phyloP scores from a whole-genome alignment of 2,113 vertebrate species.

The Atherinomorus stipes region DNA sequence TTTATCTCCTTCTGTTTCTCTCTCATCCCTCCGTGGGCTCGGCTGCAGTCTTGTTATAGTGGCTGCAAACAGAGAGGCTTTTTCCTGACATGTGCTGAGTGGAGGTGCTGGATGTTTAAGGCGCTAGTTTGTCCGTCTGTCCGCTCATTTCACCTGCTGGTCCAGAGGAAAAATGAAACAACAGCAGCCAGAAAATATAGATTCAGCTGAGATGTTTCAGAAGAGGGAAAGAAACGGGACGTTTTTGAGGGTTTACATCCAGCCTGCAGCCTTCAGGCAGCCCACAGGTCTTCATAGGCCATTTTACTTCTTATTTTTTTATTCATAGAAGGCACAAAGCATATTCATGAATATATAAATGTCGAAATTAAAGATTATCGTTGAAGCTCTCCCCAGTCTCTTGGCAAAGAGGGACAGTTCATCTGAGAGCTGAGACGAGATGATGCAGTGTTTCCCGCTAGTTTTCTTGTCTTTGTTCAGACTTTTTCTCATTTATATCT shows the following conservation, averaged over 20 bases:
- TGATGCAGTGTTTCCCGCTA: too few species aligned
- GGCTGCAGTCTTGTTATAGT: slow-evolving; percentile 66
- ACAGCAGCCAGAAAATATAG: slow-evolving; percentile 25
- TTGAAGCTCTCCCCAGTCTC: too few species aligned
- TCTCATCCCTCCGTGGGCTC: slow-evolving; percentile 36
- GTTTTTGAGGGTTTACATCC: neutral
- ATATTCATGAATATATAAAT: too few species aligned
- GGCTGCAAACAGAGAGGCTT: slow-evolving; percentile 57
- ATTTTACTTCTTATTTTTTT: too few species aligned
- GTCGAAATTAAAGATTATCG: too few species aligned
- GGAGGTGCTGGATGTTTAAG: slow-evolving; percentile 34
- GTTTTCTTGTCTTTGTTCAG: too few species aligned
- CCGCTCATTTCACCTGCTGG: slow-evolving; percentile 42
- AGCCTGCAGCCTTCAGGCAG: too few species aligned
- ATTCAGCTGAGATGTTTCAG: slow-evolving; percentile 49
- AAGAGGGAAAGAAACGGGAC: neutral
- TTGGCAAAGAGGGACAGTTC: too few species aligned
- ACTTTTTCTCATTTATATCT: too few species aligned
- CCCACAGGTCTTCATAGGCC: too few species aligned
- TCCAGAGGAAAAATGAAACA: slow-evolving; percentile 42
- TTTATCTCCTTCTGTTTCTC: slow-evolving; percentile 30
- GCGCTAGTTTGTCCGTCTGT: slow-evolving; percentile 48
- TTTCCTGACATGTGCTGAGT: slow-evolving; percentile 20
- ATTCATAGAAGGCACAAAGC: too few species aligned
- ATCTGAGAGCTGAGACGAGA: too few species aligned